Percentiles rank a stretch among this genome's conserved stretches.
Evolutionary conservation across 2,888 invertebrate genomes (phyloP).

Genomic region (Parelbella ahira): DNA sequence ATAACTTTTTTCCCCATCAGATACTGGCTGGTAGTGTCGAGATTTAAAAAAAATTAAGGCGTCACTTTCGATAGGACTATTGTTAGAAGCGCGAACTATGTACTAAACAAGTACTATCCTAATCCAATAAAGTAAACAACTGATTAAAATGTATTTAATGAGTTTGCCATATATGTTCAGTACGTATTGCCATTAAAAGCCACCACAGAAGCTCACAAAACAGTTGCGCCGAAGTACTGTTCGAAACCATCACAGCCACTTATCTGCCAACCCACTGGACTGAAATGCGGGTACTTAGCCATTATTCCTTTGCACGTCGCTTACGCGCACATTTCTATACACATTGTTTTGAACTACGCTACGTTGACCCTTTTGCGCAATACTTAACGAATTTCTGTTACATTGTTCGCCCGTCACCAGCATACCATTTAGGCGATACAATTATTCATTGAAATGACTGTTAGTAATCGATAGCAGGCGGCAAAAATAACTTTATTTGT

Average conservation of each 20-base stretch:
- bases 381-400: constrained; percentile 11
- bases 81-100: background rate
- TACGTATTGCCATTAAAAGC: constrained; percentile 20
- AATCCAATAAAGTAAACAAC: too few species aligned
- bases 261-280: constrained; percentile 24
- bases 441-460: background rate
- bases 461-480: too few species aligned
- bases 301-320: constrained; percentile 27
- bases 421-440: too few species aligned
- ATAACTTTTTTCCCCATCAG: too few species aligned
- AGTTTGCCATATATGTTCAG: background rate
- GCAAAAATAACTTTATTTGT: too few species aligned
- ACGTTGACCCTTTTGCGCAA: constrained; percentile 17
- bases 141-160: too few species aligned
- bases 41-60: background rate
- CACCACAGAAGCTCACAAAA: constrained; percentile 6
- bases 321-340: constrained; percentile 19
- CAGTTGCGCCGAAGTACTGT: constrained; percentile 22
- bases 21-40: too few species aligned
- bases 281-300: constrained; percentile 36
- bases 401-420: too few species aligned
- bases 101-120: too few species aligned
- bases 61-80: too few species aligned
- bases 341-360: constrained; percentile 15
- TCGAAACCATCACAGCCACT: constrained; percentile 21